phyloP scores from a whole-genome alignment of 1,140 invertebrate genomes.

The Cydia strobilella region DNA sequence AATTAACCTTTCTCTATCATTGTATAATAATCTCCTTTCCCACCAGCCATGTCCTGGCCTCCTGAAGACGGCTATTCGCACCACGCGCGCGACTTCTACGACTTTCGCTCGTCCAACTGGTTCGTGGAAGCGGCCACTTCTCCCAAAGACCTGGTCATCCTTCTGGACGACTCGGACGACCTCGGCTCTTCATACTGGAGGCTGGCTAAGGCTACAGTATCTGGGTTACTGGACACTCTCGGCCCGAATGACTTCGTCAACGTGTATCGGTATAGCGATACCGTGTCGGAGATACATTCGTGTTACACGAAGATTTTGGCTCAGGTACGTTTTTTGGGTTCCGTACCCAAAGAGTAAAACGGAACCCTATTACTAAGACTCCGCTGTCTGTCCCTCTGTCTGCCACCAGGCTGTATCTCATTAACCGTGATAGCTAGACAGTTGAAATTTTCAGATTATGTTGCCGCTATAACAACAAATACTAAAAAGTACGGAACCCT shows the following conservation, averaged over 20 bases:
- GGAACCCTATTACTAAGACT: too few relatives aligned
- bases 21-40: constrained; percentile 12
- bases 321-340: constrained; percentile 83
- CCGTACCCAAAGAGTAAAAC: too few relatives aligned
- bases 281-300: constrained; percentile 87
- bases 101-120: constrained; percentile 93
- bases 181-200: constrained; percentile 92
- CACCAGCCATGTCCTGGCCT: constrained; percentile 74
- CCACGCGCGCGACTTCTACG: constrained; percentile 88
- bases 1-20: background rate
- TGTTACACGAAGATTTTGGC: constrained; percentile 95
- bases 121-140: constrained; percentile 98
- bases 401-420: too few relatives aligned
- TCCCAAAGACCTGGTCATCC: constrained; percentile 97
- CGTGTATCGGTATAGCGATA: constrained; percentile 91
- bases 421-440: too few relatives aligned
- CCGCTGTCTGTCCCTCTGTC: too few relatives aligned
- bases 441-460: too few relatives aligned
- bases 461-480: too few relatives aligned
- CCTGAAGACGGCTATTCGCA: constrained; percentile 75
- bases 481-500: too few relatives aligned
- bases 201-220: constrained; percentile 92
- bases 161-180: constrained; percentile 94
- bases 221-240: constrained; percentile 95
- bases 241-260: constrained; percentile 98